Conservation (phyloP, 2,888 invertebrate genomes). For the Noctua fimbriata region DNA sequence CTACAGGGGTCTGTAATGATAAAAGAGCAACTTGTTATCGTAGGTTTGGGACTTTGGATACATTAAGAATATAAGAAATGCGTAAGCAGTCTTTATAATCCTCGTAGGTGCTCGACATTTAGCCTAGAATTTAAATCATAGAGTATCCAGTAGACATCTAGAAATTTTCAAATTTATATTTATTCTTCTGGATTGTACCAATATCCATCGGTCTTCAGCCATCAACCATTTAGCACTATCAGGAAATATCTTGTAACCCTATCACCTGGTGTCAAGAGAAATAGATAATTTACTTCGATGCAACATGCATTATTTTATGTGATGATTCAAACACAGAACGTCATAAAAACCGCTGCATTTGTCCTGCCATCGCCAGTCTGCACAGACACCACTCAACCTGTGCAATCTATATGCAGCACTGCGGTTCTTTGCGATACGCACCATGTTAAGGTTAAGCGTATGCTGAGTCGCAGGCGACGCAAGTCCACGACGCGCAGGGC, state of each 20-base stretch:
- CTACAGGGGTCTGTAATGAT: not conserved
- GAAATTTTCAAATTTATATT: not conserved
- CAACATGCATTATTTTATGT: not conserved
- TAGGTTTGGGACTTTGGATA: not conserved
- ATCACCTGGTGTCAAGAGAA: not conserved
- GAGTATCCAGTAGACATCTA: not conserved
- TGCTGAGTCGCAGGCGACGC: too few relatives aligned
- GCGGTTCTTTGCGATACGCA: conserved; percentile 23
- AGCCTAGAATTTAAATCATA: not conserved
- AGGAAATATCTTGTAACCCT: not conserved
- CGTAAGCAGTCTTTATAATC: not conserved
- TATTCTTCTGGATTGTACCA: not conserved
- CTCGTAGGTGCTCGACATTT: not conserved
- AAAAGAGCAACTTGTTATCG: not conserved
- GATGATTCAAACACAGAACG: not conserved
- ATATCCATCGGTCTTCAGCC: not conserved
- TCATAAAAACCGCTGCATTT: conserved; percentile 26
- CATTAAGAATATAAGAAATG: not conserved
- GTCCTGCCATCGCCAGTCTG: conserved; percentile 61
- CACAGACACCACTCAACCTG: not conserved
- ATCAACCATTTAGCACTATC: not conserved
- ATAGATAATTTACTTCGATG: not conserved
- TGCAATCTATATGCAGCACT: conserved; percentile 14
- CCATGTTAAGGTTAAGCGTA: conserved; percentile 1
- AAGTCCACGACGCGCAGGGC: too few relatives aligned